These are phyloP conservation scores for Pogonophryne albipinna DNA, from an alignment of 2,797 vertebrate species.

Conservation along the genomic window DNA sequence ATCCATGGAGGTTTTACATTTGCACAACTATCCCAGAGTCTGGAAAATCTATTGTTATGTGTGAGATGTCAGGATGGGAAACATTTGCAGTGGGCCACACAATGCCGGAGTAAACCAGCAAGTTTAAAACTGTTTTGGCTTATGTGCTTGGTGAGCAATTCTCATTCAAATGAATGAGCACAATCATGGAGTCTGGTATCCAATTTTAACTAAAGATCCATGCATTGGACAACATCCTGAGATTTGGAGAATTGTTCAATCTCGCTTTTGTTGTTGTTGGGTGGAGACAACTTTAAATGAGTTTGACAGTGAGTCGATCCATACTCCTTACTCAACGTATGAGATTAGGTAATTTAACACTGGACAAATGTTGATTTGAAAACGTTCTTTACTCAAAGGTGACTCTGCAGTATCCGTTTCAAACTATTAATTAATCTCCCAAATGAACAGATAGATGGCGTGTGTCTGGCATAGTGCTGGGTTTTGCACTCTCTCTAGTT, in stretches of 20 bases:
- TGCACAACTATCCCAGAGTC: not conserved
- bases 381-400: too few relatives aligned
- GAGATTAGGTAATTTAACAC: not conserved
- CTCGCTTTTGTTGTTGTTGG: not conserved
- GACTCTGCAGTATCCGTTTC: slow-evolving; percentile 9
- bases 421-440: slow-evolving; percentile 12
- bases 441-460: slow-evolving; percentile 31
- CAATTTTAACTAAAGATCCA: not conserved
- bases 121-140: not conserved
- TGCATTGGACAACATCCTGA: not conserved
- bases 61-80: not conserved
- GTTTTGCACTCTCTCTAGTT: slow-evolving; percentile 51
- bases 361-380: slow-evolving; percentile 1
- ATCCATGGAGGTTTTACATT: not conserved
- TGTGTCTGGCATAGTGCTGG: slow-evolving; percentile 46
- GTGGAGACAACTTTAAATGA: not conserved
- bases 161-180: not conserved
- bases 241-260: not conserved
- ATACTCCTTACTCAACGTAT: not conserved
- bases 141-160: not conserved
- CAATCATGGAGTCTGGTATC: slow-evolving; percentile 1
- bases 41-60: not conserved
- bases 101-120: not conserved
- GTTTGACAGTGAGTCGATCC: not conserved
- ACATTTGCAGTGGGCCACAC: not conserved